Base-by-base conservation (phyloP, 2,888 invertebrate species). In the Pammene aurita region DNA sequence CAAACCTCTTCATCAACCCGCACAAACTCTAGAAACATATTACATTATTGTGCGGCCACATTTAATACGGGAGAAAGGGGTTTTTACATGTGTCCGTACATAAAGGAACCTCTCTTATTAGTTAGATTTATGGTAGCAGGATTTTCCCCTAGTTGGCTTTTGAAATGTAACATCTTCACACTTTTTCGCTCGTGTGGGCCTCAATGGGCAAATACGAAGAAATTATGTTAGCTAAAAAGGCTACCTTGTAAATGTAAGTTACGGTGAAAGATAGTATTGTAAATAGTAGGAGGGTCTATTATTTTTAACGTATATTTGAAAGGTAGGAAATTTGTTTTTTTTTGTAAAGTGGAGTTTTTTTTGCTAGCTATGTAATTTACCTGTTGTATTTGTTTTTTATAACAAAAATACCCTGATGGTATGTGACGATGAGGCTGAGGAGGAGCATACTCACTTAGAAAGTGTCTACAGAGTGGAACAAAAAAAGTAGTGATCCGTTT, bases 61-160 rank as follows among this genome's bases (percentile, higher is more conserved):
- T 57, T 63, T 57, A 63, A 63, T 68, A 68, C 52, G 54, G 52
- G 58, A 54, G 46, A 58, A 63, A 68, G 67, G 68, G 68, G 50
- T 68, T 68, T 54, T 44, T 54, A 64, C 64, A 52, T 58, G 46
- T 68, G 68, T 64, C 52, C 57, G 52, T 46, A 54, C 16, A 67
- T 62, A 68, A 64, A 64, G 26, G 68, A 64, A 58, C 73, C 68
- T 71, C 68, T 70, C 73, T 73, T 73, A 72, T 70, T 74, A 68
- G 72, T 72, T 69, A 77, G 80, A 84, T 84, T 83, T 84, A 84
- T 80, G 72, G 74, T 67, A 55, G 70, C 67, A 63, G 78, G 81
- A 81, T 82, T 82, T 81, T 83, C 80, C 73, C 72, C 72, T 76
- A 80, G 83, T 82, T 83, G 81, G 73, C 70, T 73, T 76, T 72